Conservation (phyloP, 1,140 invertebrate species). For the Scaptomyza graminum region DNA sequence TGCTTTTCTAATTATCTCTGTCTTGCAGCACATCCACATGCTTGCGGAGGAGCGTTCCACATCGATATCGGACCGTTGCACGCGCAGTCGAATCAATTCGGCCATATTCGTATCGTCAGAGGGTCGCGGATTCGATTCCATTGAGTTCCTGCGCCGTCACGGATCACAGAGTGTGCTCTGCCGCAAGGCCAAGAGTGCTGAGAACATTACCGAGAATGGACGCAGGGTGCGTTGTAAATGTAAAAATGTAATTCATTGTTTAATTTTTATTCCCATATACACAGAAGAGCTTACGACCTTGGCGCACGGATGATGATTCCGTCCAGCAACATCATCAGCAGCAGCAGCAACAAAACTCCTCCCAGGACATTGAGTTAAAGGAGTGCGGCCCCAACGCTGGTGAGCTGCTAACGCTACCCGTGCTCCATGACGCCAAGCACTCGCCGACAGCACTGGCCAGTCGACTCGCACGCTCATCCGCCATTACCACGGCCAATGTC, state of each 20-base stretch:
- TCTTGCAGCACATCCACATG: conserved; percentile 87
- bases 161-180: conserved; percentile 91
- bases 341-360: conserved; percentile 38
- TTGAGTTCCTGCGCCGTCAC: conserved; percentile 90
- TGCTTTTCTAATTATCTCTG: conserved; percentile 20
- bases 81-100: conserved; percentile 89
- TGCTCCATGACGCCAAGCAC: conserved; percentile 63
- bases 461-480: conserved; percentile 60
- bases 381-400: conserved; percentile 63
- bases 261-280: background rate
- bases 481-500: conserved; percentile 75
- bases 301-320: conserved; percentile 78
- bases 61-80: conserved; percentile 85
- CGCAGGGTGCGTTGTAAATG: conserved; percentile 71
- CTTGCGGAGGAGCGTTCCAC: conserved; percentile 81
- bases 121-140: conserved; percentile 89
- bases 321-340: conserved; percentile 61
- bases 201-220: conserved; percentile 86
- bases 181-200: conserved; percentile 90
- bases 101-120: conserved; percentile 90
- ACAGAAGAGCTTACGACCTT: conserved; percentile 78
- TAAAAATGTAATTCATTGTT: background rate
- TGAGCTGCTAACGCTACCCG: conserved; percentile 60
- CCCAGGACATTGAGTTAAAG: conserved; percentile 71
- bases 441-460: conserved; percentile 64